Evolutionary conservation across 1,140 invertebrate genomes (phyloP), one percentile per base, ranked within the genome.

Genomic region (Pemphigus obesinymphae): DNA sequence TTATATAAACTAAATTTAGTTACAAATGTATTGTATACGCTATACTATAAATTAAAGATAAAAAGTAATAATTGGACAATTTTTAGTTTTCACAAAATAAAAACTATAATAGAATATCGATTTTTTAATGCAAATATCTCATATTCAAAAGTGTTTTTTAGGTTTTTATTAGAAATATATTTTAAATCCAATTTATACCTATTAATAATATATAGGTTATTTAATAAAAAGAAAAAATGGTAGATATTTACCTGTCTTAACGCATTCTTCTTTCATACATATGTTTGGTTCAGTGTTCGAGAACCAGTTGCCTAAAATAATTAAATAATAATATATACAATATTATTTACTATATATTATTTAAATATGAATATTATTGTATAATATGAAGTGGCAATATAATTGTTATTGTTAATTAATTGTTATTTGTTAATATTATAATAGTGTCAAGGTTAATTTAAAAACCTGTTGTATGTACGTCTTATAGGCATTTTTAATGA

Each of bases 201-300:
- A n/a, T n/a, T n/a, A n/a, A n/a, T n/a, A n/a, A n/a, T n/a, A n/a
- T n/a, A n/a, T n/a, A n/a, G n/a, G n/a, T n/a, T n/a, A n/a, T n/a
- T n/a, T n/a, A n/a, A n/a, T n/a, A n/a, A n/a, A n/a, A n/a, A n/a
- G n/a, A n/a, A n/a, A n/a, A n/a, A n/a, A n/a, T 26, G 53, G 26
- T 11, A 26, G 8, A 34, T 70, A 55, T 70, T 84, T 83, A 85
- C 85, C 85, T 82, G 85, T 85, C 72, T 83, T 83, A 11, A 85
- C 85, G 58, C 85, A 85, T 45, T 84, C 83, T 82, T 85, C 83
- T 17, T 84, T 84, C 23, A 85, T 82, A 70, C 85, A 85, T n/a
- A 85, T 75, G 26, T 81, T 80, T 37, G 80, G 76, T 55, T 63
- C 15, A 34, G 29, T 63, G 23, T 80, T 76, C 34, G 40, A 78